Evolutionary conservation across 1,140 invertebrate genomes (phyloP), one percentile per base, ranked within the genome.

Genomic region (Zeugodacus cucurbitae): DNA sequence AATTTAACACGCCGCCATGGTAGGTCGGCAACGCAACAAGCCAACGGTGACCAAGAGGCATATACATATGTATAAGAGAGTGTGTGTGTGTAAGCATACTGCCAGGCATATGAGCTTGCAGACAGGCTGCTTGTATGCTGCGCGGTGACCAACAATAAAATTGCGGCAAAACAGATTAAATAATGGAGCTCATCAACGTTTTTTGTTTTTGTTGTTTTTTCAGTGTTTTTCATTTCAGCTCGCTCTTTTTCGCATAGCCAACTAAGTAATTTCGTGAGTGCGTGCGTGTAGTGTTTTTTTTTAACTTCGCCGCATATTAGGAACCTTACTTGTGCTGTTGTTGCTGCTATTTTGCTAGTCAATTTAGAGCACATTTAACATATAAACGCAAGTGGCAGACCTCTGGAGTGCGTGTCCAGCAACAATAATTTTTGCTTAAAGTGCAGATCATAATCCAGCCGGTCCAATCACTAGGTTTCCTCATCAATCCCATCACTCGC

Each of bases 1-100:
- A 82, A 82, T 82, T 82, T 82, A 82, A 54, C 74, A 82, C 74
- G 74, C 74, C 74, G 74, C 48, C 74, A 82, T 82, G 74, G n/a
- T 37, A 26, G 2, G 58, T 5, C 58, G 2, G n/a, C 74, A 2
- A 26, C 32, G 17, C 48, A 20, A 82, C 41, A 48, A 82, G 41
- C 41, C 6, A 48, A 54, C 7, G 22, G 1, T 10, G 74, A 48
- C n/a, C 41, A 82, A 2, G 34, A 41, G n/a, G 22, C 74, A 82
- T 11, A 22, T 41, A n/a, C n/a, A n/a, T n/a, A n/a, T n/a, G n/a
- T n/a, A n/a, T n/a, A 41, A 1, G n/a, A 14, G 11, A 14, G 11
- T 3, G 0, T 48, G 14, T 48, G 10, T 48, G 44, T 1, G 2
- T 48, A 7, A 2, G 44, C 4, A 44, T 48, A 78, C 11, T n/a